Conservation (phyloP, 1,140 invertebrate genomes). For the Pygmarrhopalites habei region DNA sequence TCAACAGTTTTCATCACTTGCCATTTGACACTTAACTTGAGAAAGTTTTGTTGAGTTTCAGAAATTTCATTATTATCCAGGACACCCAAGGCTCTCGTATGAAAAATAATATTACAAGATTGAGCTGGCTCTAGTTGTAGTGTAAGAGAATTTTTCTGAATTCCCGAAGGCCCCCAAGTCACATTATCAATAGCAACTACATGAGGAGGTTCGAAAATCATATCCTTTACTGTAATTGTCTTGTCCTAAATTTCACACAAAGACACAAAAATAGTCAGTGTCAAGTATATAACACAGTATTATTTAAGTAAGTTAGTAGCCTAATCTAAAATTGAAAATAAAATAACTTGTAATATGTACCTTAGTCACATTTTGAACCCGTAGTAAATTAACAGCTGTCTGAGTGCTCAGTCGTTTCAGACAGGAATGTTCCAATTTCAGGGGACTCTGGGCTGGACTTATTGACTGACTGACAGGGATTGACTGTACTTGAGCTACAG, state of each 20-base stretch:
- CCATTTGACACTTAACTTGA: not conserved
- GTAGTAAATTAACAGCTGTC: conserved; percentile 18
- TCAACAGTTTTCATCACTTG: not conserved
- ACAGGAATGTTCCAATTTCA: conserved; percentile 48
- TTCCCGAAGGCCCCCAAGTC: too few relatives aligned
- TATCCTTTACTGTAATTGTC: too few relatives aligned
- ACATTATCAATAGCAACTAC: too few relatives aligned
- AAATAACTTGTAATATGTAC: too few relatives aligned
- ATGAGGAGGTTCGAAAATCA: too few relatives aligned
- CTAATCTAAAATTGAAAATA: too few relatives aligned
- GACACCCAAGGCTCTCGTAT: not conserved
- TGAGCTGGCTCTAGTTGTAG: not conserved
- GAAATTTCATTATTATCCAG: not conserved
- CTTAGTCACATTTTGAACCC: conserved; percentile 28
- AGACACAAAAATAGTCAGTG: too few relatives aligned
- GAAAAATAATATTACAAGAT: conserved; percentile 1
- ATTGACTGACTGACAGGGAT: too few relatives aligned
- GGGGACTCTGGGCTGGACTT: conserved; percentile 79
- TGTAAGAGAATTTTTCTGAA: too few relatives aligned
- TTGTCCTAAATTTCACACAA: too few relatives aligned
- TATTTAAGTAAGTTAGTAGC: too few relatives aligned
- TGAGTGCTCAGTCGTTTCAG: conserved; percentile 22
- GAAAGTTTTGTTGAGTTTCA: not conserved
- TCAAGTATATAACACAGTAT: too few relatives aligned
- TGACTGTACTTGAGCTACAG: conserved; percentile 66